Conservation (phyloP, 92 coral and sea anemone genomes). For the Palythoa caribaeorum region DNA sequence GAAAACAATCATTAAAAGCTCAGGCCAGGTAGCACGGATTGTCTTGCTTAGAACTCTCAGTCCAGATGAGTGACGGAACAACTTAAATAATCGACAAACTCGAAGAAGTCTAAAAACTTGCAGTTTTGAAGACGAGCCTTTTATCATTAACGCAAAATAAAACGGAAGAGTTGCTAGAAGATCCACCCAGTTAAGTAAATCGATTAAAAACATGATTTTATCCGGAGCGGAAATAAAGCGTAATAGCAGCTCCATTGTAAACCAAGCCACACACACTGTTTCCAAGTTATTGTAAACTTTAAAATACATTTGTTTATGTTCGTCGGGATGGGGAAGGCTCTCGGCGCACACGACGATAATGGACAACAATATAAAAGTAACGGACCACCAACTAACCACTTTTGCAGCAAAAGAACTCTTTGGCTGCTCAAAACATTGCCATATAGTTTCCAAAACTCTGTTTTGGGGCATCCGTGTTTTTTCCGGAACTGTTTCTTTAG, state of each 20-base stretch:
- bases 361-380: constrained; percentile 76
- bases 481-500: constrained; percentile 40
- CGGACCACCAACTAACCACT: constrained; percentile 76
- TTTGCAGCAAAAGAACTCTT: constrained; percentile 71
- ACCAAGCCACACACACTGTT: constrained; percentile 81
- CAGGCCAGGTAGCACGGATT: constrained; percentile 83
- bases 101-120: constrained; percentile 73
- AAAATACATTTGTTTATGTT: neutral
- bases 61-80: constrained; percentile 88
- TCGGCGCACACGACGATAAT: constrained; percentile 85
- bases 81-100: constrained; percentile 80
- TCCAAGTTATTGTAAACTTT: constrained; percentile 60
- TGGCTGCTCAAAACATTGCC: constrained; percentile 92
- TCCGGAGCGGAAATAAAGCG: constrained; percentile 84
- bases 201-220: constrained; percentile 63
- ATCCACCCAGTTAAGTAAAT: constrained; percentile 79
- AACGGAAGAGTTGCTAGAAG: constrained; percentile 84
- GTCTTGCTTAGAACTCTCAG: constrained; percentile 85
- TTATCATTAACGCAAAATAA: constrained; percentile 51
- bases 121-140: constrained; percentile 22
- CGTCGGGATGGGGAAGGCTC: constrained; percentile 51
- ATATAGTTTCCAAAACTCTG: constrained; percentile 55
- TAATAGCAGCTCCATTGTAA: constrained; percentile 74
- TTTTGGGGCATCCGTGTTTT: constrained; percentile 56
- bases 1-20: constrained; percentile 82